phyloP scores from a whole-genome alignment of 2,797 vertebrate species.

The Alauda arvensis region DNA sequence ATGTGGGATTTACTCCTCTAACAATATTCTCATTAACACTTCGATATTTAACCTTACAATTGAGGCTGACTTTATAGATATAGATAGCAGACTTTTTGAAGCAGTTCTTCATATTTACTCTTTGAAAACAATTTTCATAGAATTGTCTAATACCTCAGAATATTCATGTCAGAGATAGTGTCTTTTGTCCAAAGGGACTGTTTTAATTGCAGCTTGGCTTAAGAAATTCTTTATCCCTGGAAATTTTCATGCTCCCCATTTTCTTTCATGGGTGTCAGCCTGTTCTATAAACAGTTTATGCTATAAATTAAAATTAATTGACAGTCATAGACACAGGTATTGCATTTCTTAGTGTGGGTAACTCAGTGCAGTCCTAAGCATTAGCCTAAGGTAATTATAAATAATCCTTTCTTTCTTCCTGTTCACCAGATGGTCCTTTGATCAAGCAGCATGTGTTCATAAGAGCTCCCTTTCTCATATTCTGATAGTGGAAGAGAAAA shows the following conservation, averaged over 20 bases:
- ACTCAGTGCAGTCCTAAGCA: slow-evolving; percentile 20
- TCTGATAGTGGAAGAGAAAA: not conserved
- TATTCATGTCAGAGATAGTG: not conserved
- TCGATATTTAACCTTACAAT: not conserved
- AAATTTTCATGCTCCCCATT: not conserved
- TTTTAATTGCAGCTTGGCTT: not conserved
- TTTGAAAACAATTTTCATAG: not conserved
- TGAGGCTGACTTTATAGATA: not conserved
- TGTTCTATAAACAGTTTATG: not conserved
- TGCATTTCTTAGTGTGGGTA: not conserved
- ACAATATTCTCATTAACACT: not conserved
- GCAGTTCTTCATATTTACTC: not conserved
- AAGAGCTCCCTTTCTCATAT: not conserved
- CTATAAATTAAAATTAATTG: not conserved
- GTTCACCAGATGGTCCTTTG: slow-evolving; percentile 20
- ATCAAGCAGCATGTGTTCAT: not conserved
- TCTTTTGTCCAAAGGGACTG: not conserved
- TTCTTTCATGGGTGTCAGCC: not conserved
- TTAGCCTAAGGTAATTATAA: slow-evolving; percentile 13
- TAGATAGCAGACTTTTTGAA: not conserved
- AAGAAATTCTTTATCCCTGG: not conserved
- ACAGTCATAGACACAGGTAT: not conserved
- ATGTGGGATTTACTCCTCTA: not conserved
- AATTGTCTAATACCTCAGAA: not conserved
- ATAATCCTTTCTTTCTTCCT: slow-evolving; percentile 16